These are phyloP conservation scores for Drosophila paulistorum DNA, from an alignment of 1,140 invertebrate genomes.

Conservation along the genomic window DNA sequence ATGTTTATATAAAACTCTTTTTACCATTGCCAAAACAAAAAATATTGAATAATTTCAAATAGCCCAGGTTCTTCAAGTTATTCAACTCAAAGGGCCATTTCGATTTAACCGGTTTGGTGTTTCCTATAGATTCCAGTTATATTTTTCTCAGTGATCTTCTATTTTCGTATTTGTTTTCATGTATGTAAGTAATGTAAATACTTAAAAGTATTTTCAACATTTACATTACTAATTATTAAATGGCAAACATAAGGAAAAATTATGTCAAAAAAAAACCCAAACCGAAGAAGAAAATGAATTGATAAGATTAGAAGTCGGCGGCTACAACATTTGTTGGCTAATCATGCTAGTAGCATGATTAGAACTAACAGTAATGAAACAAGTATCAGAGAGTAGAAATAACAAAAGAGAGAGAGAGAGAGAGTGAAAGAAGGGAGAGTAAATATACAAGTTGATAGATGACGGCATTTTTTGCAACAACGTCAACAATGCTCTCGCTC, in stretches of 20 bases:
- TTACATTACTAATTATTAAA: conserved; percentile 7
- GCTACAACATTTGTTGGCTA: conserved; percentile 52
- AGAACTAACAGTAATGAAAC: conserved; percentile 9
- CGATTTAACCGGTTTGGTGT: too few relatives aligned
- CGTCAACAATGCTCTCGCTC: neutral
- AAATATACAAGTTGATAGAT: neutral
- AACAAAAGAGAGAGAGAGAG: conserved; percentile 21
- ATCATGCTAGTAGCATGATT: conserved; percentile 40
- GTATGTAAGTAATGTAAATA: too few relatives aligned
- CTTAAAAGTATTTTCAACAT: neutral
- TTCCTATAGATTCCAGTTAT: too few relatives aligned
- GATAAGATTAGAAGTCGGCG: conserved; percentile 57
- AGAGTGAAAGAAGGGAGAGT: neutral
- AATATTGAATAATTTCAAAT: too few relatives aligned
- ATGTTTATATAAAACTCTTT: too few relatives aligned
- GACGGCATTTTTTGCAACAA: neutral
- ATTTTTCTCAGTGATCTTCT: too few relatives aligned
- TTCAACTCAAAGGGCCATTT: too few relatives aligned
- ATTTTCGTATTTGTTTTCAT: too few relatives aligned
- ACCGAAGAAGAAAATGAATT: conserved; percentile 25
- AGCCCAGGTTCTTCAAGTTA: too few relatives aligned
- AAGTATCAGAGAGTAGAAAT: neutral
- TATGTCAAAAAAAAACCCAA: conserved; percentile 30
- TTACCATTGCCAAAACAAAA: too few relatives aligned
- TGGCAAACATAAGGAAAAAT: conserved; percentile 11